Evolutionary conservation across 2,888 invertebrate genomes (phyloP), one percentile per base, ranked within the genome.

Genomic region (Hesperia comma): DNA sequence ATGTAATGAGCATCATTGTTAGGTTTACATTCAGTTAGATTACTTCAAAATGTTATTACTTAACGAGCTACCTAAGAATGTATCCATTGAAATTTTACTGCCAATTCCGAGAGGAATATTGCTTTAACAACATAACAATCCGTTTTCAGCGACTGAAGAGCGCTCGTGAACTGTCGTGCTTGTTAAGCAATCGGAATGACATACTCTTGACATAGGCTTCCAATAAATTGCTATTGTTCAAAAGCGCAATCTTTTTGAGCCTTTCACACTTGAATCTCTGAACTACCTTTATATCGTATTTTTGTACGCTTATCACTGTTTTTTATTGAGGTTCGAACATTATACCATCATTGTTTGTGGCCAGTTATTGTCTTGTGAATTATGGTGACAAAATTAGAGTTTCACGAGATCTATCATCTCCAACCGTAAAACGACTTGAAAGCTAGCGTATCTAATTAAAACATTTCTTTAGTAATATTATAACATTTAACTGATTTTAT

Each of bases 161-260:
- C 32, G 26, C 60, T 46, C 49, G 49, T 32, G 15, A 60, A 33
- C 19, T 60, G 49, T 33, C 43, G 32, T 46, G 60, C 49, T 49
- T 60, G 60, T 60, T 46, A 54, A 54, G 60, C 46, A 46, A 33
- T 60, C 43, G 17, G 46, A 60, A 60, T 33, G 60, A 60, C 43
- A 68, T 63, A 68, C 72, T 72, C 72, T 74, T 67, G 71, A 72
- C 71, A 70, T 70, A 70, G 70, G 33, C 70, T 73, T 72, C 70
- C 72, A 74, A 72, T 74, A 72, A 74, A 74, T 73, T 72, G 70
- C 64, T 70, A 72, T 67, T 71, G 69, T 60, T 70, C 70, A 70
- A 70, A 73, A 70, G 72, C 74, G 70, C 72, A 72, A 71, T 72
- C 72, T 74, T 73, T 74, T 72, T 70, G 67, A 71, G 72, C 71